phyloP scores from a whole-genome alignment of 1,140 invertebrate species.

The Bombyx mandarina region DNA sequence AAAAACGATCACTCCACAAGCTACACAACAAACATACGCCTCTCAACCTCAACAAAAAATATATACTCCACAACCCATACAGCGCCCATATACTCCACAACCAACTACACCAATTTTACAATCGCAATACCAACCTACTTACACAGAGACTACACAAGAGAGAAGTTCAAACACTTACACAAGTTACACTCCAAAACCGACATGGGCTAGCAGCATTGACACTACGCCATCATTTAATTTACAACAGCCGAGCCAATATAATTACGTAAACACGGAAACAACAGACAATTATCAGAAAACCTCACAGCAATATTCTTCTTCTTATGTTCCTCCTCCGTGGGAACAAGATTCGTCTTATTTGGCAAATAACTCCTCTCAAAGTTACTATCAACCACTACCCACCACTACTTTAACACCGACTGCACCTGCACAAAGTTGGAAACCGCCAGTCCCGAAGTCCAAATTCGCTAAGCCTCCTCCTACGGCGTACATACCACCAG shows the following conservation, averaged over 20 bases:
- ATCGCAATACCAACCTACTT: conserved; percentile 23
- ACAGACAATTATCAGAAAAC: conserved; percentile 42
- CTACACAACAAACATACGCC: conserved; percentile 4
- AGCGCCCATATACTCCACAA: conserved; percentile 20
- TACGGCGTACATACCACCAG: conserved; percentile 51
- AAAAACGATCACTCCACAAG: too few relatives aligned
- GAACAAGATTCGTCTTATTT: conserved; percentile 52
- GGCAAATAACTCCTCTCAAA: conserved; percentile 28
- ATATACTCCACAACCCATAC: conserved; percentile 9
- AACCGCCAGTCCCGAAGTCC: conserved; percentile 25
- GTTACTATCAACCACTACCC: conserved; percentile 35
- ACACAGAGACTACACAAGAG: conserved; percentile 15
- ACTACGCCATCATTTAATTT: conserved; percentile 18
- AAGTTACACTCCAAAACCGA: conserved; percentile 41
- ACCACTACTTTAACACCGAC: conserved; percentile 20
- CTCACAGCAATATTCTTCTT: conserved; percentile 43
- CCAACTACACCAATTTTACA: conserved; percentile 14
- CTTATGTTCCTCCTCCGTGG: conserved; percentile 63
- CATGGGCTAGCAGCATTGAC: conserved; percentile 35
- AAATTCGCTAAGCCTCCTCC: conserved; percentile 49
- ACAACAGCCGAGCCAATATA: conserved; percentile 35
- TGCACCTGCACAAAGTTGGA: conserved; percentile 18
- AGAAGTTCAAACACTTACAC: conserved; percentile 23
- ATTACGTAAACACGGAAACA: conserved; percentile 30
- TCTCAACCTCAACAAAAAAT: conserved; percentile 8